phyloP scores from a whole-genome alignment of 2,888 invertebrate species.

The Drosophila quasianomalipes region DNA sequence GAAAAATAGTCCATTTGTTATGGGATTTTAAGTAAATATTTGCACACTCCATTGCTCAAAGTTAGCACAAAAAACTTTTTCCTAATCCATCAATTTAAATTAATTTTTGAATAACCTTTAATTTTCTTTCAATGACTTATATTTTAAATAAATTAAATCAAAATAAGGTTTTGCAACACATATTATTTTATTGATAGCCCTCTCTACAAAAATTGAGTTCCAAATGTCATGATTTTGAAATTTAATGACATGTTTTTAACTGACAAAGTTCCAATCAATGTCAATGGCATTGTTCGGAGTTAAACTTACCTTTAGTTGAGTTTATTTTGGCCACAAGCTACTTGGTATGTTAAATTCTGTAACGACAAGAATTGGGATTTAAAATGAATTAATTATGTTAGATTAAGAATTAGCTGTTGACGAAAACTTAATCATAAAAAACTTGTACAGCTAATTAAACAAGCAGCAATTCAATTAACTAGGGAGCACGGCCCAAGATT shows the following conservation, averaged over 20 bases:
- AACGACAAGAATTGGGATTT: slow-evolving; percentile 38
- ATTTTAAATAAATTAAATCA: background rate
- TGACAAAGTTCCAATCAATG: background rate
- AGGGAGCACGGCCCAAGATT: slow-evolving; percentile 26
- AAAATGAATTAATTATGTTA: slow-evolving; percentile 52
- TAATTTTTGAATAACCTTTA: background rate
- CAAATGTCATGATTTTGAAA: background rate
- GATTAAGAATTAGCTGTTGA: slow-evolving; percentile 46
- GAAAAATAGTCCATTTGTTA: background rate
- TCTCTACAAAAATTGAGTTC: background rate
- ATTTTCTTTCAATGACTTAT: background rate
- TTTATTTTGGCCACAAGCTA: slow-evolving; percentile 16
- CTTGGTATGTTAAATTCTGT: slow-evolving; percentile 41
- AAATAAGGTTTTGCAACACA: background rate
- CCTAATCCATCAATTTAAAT: background rate
- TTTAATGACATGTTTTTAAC: background rate
- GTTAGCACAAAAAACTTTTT: background rate
- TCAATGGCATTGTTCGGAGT: background rate
- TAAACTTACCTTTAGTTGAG: slow-evolving; percentile 33
- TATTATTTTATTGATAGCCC: background rate
- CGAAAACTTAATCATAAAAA: slow-evolving; percentile 57
- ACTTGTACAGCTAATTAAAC: slow-evolving; percentile 69
- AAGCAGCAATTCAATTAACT: slow-evolving; percentile 78
- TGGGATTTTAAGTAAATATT: background rate
- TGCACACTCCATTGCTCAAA: background rate